Evolutionary conservation across 2,797 vertebrate genomes (phyloP).

Genomic region (Myripristis murdjan): DNA sequence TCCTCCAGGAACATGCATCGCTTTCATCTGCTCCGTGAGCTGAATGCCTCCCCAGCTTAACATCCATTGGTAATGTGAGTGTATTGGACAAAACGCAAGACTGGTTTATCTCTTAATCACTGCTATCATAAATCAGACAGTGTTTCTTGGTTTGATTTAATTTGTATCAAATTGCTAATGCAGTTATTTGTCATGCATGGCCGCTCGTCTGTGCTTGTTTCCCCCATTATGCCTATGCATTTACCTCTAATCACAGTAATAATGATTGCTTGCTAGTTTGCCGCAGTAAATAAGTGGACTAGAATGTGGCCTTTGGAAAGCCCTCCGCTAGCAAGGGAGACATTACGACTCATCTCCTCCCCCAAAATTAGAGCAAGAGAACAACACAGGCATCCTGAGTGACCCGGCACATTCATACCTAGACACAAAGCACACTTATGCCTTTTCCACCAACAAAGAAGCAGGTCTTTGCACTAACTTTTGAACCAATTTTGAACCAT

Average conservation of each 20-base stretch:
- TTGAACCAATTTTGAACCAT: no score
- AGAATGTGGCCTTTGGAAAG: slow-evolving; percentile 43
- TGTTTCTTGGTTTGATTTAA: slow-evolving; percentile 73
- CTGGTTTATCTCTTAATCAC: slow-evolving; percentile 71
- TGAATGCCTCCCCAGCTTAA: slow-evolving; percentile 39
- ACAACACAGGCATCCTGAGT: neutral
- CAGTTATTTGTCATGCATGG: slow-evolving; percentile 71
- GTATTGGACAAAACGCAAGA: slow-evolving; percentile 46
- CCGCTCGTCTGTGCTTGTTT: slow-evolving; percentile 67
- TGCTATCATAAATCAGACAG: slow-evolving; percentile 66
- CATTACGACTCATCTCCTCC: slow-evolving; percentile 33
- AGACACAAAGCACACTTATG: neutral
- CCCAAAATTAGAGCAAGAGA: slow-evolving; percentile 12
- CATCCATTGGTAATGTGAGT: slow-evolving; percentile 46
- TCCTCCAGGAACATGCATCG: slow-evolving; percentile 12
- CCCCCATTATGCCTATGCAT: slow-evolving; percentile 71
- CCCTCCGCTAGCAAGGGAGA: slow-evolving; percentile 39
- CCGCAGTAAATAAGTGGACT: slow-evolving; percentile 58
- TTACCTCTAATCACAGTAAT: slow-evolving; percentile 72
- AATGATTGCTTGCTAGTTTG: slow-evolving; percentile 62
- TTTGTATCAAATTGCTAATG: slow-evolving; percentile 81
- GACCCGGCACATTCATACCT: neutral
- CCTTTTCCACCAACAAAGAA: no score
- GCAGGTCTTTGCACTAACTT: no score
- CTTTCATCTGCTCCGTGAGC: slow-evolving; percentile 40